Base-by-base conservation (phyloP, 2,888 invertebrate genomes). In the Scaptomyza tumidula region DNA sequence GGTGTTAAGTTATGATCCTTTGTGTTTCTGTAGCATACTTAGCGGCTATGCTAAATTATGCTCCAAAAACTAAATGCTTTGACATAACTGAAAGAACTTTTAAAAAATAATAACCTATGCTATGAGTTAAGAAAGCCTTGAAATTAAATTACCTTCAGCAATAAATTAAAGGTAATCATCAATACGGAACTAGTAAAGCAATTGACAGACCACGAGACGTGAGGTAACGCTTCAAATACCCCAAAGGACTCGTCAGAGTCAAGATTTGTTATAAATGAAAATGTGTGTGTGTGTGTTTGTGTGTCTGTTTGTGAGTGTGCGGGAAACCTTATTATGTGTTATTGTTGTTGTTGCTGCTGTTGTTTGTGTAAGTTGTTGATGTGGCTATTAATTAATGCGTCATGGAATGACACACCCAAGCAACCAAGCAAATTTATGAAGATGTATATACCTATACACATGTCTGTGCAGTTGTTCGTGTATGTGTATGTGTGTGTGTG, bases 321-420 rank as follows among this genome's bases (percentile, higher is more conserved):
- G 64, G 54, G 48, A 31, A 59, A 41, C 61, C 69, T 80, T 66
- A 67, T 68, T 76, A 76, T 69, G 49, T 72, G 61, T 67, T 64
- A 44, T 61, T 66, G 62, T 62, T 77, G 74, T 61, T 24, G 24
- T 19, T 65, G 55, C 52, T 19, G 55, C 14, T 41, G 57, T 45
- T 63, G 70, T 63, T 65, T 55, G 71, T 70, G 75, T 69, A 79
- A 86, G 86, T 88, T 86, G 83, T 88, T 88, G 83, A 84, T 84
- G 83, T 80, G 85, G 82, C 84, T 86, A 88, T 90, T 90, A 90
- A 90, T 90, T 90, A 90, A 86, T 86, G 86, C 76, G 85, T 80
- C 78, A 78, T 78, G 80, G 75, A 90, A 89, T 90, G 89, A 90
- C 89, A 78, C 81, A 80, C 71, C 68, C 77, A 75, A 67, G 73